Evolutionary conservation across 2,888 invertebrate genomes (phyloP), one percentile per base, ranked within the genome.

Genomic region (Drosophila pseudotakahashii): DNA sequence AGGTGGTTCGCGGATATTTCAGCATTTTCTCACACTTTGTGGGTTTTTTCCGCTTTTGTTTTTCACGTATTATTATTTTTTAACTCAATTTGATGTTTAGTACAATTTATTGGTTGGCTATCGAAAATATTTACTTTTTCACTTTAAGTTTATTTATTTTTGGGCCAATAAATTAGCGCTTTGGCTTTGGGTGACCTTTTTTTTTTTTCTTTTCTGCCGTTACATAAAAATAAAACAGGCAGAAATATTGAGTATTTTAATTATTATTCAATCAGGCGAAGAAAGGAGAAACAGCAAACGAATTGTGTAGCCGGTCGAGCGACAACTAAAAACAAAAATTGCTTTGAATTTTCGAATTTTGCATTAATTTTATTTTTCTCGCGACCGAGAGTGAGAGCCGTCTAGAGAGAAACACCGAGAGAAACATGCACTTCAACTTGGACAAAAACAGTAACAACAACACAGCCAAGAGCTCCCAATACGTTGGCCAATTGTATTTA

Each of bases 1-100:
- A 90, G 19, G 88, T 82, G 53, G 90, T 91, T 58, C 90, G 91
- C 62, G 90, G 90, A 83, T 90, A 90, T 51, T 89, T 88, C 1
- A 89, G 69, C 90, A 89, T 84, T 57, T 60, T 53, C 34, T 42
- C n/a, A 9, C 37, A 70, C 9, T 42, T 37, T 37, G 36, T 69
- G 14, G 13, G 39, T 52, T 36, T 57, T 41, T 16, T 68, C 34
- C 34, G 32, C 36, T 30, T 53, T 2, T 16, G 41, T 26, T 48
- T 11, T 16, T 44, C 34, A 41, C 26, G 34, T 23, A 3, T 19
- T 45, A 23, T 13, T 11, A 13, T 2, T 60, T 32, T 7, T 16
- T 5, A 14, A 10, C 10, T 42, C n/a, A 37, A 37, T n/a, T n/a
- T 37, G 37, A 16, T 41, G 47, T 26, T 62, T 34, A 23, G 11